phyloP scores from a whole-genome alignment of 2,113 vertebrate species.

The Catagonus wagneri region DNA sequence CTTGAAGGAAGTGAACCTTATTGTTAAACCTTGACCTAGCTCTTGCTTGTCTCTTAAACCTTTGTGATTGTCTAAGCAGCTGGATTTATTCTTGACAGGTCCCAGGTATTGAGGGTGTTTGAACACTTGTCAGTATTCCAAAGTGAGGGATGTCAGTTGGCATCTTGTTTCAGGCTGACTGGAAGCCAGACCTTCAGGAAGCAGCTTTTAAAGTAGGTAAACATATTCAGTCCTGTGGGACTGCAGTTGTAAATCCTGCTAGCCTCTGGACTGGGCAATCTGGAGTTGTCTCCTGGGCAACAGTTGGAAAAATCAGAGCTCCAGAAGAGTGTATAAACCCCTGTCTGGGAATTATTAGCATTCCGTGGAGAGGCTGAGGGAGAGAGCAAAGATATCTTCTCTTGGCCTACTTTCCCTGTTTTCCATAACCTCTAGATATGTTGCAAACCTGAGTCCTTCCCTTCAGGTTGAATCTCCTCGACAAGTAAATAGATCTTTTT shows the following conservation, averaged over 20 bases:
- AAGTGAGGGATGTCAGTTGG: not conserved
- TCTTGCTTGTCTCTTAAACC: not conserved
- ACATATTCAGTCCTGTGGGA: not conserved
- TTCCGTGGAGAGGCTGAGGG: not conserved
- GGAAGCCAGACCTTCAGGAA: not conserved
- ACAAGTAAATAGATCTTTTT: not conserved
- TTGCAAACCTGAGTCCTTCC: not conserved
- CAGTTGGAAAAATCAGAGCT: not conserved
- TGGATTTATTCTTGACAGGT: not conserved
- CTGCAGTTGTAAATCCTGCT: not conserved
- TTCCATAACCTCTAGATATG: not conserved
- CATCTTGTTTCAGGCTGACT: not conserved
- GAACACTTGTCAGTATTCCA: not conserved
- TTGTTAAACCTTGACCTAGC: not conserved
- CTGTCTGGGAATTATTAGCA: fast-evolving
- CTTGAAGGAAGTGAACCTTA: not conserved
- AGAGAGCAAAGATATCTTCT: not conserved
- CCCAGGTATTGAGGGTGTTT: not conserved
- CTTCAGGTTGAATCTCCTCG: not conserved
- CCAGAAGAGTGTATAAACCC: not conserved
- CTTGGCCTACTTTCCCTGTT: not conserved
- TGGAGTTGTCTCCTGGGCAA: not conserved
- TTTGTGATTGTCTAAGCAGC: not conserved
- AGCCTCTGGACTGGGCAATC: not conserved
- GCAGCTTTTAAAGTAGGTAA: not conserved